Conservation (phyloP, 2,797 vertebrate species). For the Paguma larvata region DNA sequence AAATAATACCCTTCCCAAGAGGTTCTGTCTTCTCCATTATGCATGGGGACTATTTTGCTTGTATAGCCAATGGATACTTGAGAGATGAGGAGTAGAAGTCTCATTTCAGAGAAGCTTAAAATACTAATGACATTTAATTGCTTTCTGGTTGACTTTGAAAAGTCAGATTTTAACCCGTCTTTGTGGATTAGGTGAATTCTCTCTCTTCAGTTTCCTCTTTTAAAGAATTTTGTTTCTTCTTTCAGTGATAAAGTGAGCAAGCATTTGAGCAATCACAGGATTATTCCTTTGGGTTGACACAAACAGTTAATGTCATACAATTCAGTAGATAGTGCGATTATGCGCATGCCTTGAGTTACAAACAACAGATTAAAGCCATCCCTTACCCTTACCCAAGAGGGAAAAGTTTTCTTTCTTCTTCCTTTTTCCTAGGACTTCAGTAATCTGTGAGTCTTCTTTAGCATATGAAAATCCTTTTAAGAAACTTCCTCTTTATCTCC, state of each 20-base stretch:
- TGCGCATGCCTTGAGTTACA: not conserved
- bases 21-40: not conserved
- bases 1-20: not conserved
- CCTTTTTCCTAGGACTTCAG: too few species aligned
- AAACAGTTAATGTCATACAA: conserved; percentile 38
- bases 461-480: too few species aligned
- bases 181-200: not conserved
- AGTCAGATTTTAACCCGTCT: conserved; percentile 49
- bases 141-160: conserved; percentile 50
- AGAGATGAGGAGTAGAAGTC: not conserved
- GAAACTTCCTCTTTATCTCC: too few species aligned
- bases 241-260: conserved; percentile 29
- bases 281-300: conserved; percentile 47
- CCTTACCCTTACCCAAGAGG: not conserved
- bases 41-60: not conserved
- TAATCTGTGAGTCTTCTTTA: too few species aligned
- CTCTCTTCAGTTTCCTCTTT: conserved; percentile 13
- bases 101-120: conserved; percentile 32
- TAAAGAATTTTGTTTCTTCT: not conserved
- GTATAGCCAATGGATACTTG: not conserved
- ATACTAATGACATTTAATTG: conserved; percentile 35
- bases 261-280: not conserved
- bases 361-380: conserved; percentile 41
- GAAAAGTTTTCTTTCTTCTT: not conserved
- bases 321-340: not conserved